Percentiles rank a stretch among this genome's conserved stretches.
Conservation (phyloP, 2,797 vertebrate species). For the Hydrocynus forskahlii region DNA sequence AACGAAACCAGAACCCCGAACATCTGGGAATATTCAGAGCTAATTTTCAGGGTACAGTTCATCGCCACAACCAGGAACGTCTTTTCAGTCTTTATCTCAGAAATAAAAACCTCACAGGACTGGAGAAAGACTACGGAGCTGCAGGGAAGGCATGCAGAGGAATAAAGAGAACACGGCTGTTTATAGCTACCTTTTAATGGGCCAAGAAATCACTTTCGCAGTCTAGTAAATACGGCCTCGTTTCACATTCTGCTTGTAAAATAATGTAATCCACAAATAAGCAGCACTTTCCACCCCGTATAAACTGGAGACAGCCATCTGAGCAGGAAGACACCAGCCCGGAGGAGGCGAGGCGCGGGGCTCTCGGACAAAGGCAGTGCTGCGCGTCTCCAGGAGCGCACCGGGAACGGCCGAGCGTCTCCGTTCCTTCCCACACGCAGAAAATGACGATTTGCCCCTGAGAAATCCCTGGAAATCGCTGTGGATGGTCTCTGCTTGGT, state of each 20-base stretch:
- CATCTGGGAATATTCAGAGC: constrained; percentile 35
- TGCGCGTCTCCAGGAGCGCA: constrained; percentile 73
- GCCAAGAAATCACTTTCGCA: constrained; percentile 71
- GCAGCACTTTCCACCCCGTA: constrained; percentile 72
- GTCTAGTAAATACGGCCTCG: constrained; percentile 69
- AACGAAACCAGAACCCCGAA: constrained; percentile 1
- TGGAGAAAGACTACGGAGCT: not conserved
- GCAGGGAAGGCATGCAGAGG: too few species aligned
- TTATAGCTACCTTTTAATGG: constrained; percentile 72
- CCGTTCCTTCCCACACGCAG: constrained; percentile 41
- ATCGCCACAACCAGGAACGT: constrained; percentile 1
- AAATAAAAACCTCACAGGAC: not conserved
- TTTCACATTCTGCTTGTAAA: constrained; percentile 77
- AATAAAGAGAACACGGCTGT: not conserved
- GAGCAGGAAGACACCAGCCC: constrained; percentile 63
- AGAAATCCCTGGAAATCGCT: constrained; percentile 68
- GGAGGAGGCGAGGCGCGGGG: constrained; percentile 67
- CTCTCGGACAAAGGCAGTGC: constrained; percentile 91
- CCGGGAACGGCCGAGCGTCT: constrained; percentile 64
- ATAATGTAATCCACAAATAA: constrained; percentile 77
- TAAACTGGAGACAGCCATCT: constrained; percentile 70
- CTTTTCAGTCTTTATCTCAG: not conserved
- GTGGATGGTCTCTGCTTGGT: constrained; percentile 24
- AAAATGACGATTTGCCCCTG: constrained; percentile 62
- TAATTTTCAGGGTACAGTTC: constrained; percentile 20